Base-by-base conservation (phyloP, 1,140 invertebrate species). In the Matsumurasca onukii region DNA sequence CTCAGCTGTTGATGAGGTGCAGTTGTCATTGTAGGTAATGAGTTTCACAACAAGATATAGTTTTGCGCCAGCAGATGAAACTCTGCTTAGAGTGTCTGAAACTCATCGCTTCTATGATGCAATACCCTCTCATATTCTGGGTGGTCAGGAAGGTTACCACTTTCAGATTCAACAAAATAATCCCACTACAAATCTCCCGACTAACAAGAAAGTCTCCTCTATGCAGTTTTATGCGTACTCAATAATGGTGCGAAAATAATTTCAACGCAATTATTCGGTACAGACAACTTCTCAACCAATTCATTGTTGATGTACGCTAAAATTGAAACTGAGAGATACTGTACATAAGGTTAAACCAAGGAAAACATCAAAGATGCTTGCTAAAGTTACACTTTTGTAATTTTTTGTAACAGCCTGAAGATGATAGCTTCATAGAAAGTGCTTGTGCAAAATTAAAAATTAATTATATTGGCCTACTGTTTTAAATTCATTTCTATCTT, bases 231-330 rank as follows among this genome's bases (percentile, higher is more conserved):
- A 76, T 70, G 66, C 70, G 30, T 76, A 51, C 68, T 64, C 71
- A 25, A 71, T 76, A 34, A 76, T 75, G 66, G 31, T 64, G 22
- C 15, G 48, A 52, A 24, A 24, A 24, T 24, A 3, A 65, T 1
- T 9, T 34, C 13, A 61, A 57, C 70, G 74, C 73, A 64, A 74
- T 77, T 67, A 0, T 63, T 9, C 15, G 73, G 61, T 76, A 66
- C 66, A 71, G 31, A 65, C 70, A 70, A 12, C 74, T 77, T 51
- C 75, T 76, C 72, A 76, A 79, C 68, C 77, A 82, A 72, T 81
- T 73, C 72, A 64, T 76, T 39, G 80, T 82, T 51, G 80, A 77
- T 78, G 76, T 81, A 76, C 75, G 78, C 73, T 1, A 80, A 79
- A 72, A 75, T 83, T 62, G 80, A 82, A 76, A 79, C 69, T 57